phyloP scores from a whole-genome alignment of 2,113 vertebrate genomes.

The Gambusia holbrooki region DNA sequence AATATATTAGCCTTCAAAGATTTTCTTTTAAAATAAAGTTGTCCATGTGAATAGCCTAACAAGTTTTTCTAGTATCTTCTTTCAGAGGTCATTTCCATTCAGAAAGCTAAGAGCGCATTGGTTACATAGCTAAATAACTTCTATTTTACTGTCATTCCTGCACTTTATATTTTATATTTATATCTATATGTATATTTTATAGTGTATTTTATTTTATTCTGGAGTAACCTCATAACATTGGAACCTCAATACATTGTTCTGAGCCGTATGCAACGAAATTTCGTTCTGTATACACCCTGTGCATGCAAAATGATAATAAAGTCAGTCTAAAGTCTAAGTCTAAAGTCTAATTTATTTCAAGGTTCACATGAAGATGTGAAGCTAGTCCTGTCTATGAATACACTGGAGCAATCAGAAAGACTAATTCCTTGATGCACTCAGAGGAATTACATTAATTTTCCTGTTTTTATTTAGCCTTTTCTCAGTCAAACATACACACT shows the following conservation, averaged over 20 bases:
- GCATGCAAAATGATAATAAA: too few species aligned
- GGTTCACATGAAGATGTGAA: constrained; percentile 59
- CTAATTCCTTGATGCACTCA: constrained; percentile 38
- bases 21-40: constrained; percentile 22
- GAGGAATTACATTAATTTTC: constrained; percentile 30
- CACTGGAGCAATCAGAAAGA: constrained; percentile 40
- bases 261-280: too few species aligned
- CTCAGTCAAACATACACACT: constrained; percentile 35
- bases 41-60: constrained; percentile 4
- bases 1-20: constrained; percentile 18
- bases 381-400: constrained; percentile 60
- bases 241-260: too few species aligned
- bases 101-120: constrained; percentile 47
- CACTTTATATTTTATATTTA: too few species aligned
- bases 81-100: constrained; percentile 29
- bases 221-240: too few species aligned
- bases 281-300: too few species aligned
- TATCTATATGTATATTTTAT: too few species aligned
- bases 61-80: constrained; percentile 8
- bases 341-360: constrained; percentile 52
- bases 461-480: constrained; percentile 35
- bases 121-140: constrained; percentile 28
- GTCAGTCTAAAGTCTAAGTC: too few species aligned
- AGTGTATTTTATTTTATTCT: too few species aligned
- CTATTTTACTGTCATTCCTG: too few species aligned